Evolutionary conservation across 2,888 invertebrate genomes (phyloP), one percentile per base, ranked within the genome.

Genomic region (Gerris lacustris): DNA sequence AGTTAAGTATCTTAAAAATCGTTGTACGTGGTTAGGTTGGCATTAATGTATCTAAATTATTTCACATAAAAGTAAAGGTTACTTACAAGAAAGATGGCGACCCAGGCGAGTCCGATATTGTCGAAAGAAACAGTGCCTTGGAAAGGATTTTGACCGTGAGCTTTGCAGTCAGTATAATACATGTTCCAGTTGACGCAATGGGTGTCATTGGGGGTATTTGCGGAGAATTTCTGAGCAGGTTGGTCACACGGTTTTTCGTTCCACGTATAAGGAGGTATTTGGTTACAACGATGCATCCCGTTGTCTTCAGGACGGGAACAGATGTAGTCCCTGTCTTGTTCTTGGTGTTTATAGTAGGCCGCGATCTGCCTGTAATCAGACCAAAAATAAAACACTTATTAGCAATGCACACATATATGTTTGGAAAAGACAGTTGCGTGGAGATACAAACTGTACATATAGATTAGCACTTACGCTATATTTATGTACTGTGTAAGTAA

Each of bases 31-130:
- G 31, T 31, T 31, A 31, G 31, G 1, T 31, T 31, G 31, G 31
- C 31, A 31, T 31, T 31, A 31, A 31, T 31, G 31, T 31, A 31
- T 31, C 31, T 31, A 31, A 31, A 31, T 31, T 31, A 4, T 31
- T 31, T 31, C 31, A 31, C 1, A 31, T 31, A 31, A 31, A 31
- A 31, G 31, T 31, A 31, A 31, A 31, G 31, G 31, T 31, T 74
- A 86, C 88, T 90, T 84, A 97, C 98, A 86, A 99, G 87, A 84
- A 99, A 99, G 82, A 99, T 99, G 76, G 99, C 98, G 75, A 99
- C 97, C 98, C 99, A 99, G 44, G 99, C 99, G 78, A 99, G 88
- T 75, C 99, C 99, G 78, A 99, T 99, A 83, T 99, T 99, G 83
- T 99, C 99, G 82, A 99, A 99, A 63, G 96, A 96, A 79, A 99